phyloP scores from a whole-genome alignment of 2,113 vertebrate species.

The Microcebus tavaratra region DNA sequence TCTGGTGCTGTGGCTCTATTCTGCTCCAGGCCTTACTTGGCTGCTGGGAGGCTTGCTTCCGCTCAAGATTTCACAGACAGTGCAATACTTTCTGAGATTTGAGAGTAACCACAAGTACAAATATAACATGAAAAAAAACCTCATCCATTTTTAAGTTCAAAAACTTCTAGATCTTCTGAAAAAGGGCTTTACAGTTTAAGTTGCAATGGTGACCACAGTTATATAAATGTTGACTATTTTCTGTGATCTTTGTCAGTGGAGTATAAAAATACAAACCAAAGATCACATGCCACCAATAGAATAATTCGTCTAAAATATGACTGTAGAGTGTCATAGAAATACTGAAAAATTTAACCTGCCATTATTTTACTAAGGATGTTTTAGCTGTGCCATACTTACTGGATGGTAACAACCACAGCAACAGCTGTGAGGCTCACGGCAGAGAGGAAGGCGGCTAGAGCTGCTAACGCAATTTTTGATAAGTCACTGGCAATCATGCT shows the following conservation, averaged over 20 bases:
- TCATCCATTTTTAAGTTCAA: not conserved
- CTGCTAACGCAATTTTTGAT: conserved; percentile 81
- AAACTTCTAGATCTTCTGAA: not conserved
- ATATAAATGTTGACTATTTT: not conserved
- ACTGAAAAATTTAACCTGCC: not conserved
- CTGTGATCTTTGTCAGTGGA: not conserved
- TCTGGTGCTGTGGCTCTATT: not conserved
- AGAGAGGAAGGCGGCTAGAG: conserved; percentile 78
- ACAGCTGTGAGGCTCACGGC: conserved; percentile 72
- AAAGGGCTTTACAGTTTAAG: not conserved
- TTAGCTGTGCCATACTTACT: conserved; percentile 81
- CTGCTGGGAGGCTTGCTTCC: not conserved
- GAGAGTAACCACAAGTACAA: not conserved
- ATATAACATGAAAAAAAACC: not conserved
- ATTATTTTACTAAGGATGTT: not conserved
- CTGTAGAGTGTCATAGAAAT: not conserved
- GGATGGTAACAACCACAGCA: conserved; percentile 78
- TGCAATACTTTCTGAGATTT: not conserved
- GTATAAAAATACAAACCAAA: not conserved
- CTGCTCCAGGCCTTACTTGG: not conserved
- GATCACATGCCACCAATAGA: not conserved
- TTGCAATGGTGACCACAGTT: not conserved
- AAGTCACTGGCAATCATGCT: conserved; percentile 72
- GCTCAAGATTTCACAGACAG: not conserved
- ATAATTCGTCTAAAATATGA: not conserved